Evolutionary conservation across 1,140 invertebrate genomes (phyloP), one percentile per base, ranked within the genome.

Genomic region (Apis cerana): DNA sequence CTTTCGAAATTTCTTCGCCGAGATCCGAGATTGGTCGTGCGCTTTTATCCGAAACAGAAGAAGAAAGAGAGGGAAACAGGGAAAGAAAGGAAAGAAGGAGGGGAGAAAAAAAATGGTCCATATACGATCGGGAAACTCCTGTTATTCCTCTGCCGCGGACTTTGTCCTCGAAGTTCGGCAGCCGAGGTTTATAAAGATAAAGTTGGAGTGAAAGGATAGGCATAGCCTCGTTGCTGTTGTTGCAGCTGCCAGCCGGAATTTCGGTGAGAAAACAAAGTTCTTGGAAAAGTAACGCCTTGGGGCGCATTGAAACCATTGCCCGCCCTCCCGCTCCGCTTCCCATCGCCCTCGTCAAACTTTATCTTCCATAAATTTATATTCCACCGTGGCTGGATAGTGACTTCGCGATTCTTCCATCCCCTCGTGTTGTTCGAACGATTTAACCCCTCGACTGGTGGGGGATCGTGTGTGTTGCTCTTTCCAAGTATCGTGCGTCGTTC

Each of bases 181-280:
- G 80, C 80, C 72, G 80, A 75, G 71, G 86, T 88, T 85, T 88
- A 85, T 81, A 85, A 84, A 88, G 87, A 84, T 89, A 86, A 86
- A 89, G 87, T 88, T 84, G 62, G 78, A 80, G 75, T 82, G 83
- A 85, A 86, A 86, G 82, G 75, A 74, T 84, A 87, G 82, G 77
- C 82, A 72, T 65, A 74, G 71, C 75, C 75, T 82, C 75, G 83
- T 82, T 85, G 86, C 71, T 89, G 85, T 89, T 89, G 88, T 89
- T 89, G 88, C 88, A 89, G 88, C 88, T 89, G 88, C 88, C 84
- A 76, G 81, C 78, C 75, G 77, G 87, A 89, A 89, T 89, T 89
- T 89, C 84, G 81, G 84, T 86, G 84, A 83, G 87, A 86, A 89
- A 89, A 89, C 88, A 89, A 89, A 89, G 88, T 89, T 89, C 88